phyloP scores from a whole-genome alignment of 2,888 invertebrate genomes.

The Lycophotia porphyrea region DNA sequence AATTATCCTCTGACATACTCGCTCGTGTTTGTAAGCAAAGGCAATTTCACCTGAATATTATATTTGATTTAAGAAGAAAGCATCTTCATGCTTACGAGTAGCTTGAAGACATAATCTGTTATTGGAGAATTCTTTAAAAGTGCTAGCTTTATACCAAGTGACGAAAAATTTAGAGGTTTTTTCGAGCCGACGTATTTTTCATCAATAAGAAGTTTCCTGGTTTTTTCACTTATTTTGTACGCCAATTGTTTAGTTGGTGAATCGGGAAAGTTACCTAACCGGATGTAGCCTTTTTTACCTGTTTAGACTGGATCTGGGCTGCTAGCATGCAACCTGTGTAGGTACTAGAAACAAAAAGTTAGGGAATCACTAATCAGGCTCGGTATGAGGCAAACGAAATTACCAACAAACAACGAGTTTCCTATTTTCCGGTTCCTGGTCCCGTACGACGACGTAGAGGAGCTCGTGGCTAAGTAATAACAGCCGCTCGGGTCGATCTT shows the following conservation, averaged over 20 bases:
- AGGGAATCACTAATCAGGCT: background rate
- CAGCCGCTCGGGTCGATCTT: too few relatives aligned
- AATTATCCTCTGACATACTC: background rate
- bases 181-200: background rate
- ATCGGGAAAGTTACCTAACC: too few relatives aligned
- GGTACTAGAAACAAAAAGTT: background rate
- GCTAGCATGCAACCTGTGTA: background rate
- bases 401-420: background rate
- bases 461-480: too few relatives aligned
- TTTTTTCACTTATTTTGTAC: too few relatives aligned
- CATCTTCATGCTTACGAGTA: background rate
- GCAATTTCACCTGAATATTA: too few relatives aligned
- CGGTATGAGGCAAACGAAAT: background rate
- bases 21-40: background rate
- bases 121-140: background rate
- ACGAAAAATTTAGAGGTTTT: background rate
- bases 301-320: too few relatives aligned
- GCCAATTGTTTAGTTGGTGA: too few relatives aligned
- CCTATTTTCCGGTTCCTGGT: background rate
- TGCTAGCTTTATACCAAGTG: background rate
- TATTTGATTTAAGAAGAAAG: too few relatives aligned
- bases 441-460: too few relatives aligned
- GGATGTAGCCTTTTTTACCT: too few relatives aligned
- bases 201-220: too few relatives aligned
- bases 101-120: background rate